These are phyloP conservation scores for Temnothorax ravouxi DNA, from an alignment of 2,888 invertebrate species.

Conservation along the genomic window DNA sequence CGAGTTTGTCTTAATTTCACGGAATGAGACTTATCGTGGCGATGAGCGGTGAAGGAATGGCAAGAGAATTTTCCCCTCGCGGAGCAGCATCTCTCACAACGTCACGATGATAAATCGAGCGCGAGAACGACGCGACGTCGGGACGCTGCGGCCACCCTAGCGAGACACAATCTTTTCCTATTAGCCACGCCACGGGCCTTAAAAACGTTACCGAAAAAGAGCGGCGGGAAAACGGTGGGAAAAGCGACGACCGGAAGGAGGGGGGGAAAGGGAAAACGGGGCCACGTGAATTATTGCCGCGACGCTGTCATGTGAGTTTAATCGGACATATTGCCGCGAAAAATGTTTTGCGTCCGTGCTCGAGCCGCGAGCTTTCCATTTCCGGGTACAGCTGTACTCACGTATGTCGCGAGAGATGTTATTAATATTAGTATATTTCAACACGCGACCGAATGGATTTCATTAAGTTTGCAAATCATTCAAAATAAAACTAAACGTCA, in stretches of 20 bases:
- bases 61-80: constrained; percentile 56
- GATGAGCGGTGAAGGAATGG: constrained; percentile 3
- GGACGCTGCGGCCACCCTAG: constrained; percentile 65
- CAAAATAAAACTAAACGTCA: constrained; percentile 31
- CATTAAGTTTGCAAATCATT: constrained; percentile 50
- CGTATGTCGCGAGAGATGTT: constrained; percentile 17
- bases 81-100: constrained; percentile 56
- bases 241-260: constrained; percentile 37
- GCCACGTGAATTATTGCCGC: constrained; percentile 66
- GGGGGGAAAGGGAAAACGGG: background rate
- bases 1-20: constrained; percentile 77
- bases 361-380: constrained; percentile 15
- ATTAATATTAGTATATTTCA: constrained; percentile 51
- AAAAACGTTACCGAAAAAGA: constrained; percentile 74
- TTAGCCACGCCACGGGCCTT: constrained; percentile 72
- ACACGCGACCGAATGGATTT: constrained; percentile 41
- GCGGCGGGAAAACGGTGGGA: constrained; percentile 6
- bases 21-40: constrained; percentile 53
- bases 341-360: constrained; percentile 40
- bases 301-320: constrained; percentile 65
- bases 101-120: constrained; percentile 81
- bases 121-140: constrained; percentile 73
- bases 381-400: constrained; percentile 9
- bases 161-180: constrained; percentile 77
- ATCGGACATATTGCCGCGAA: constrained; percentile 62